Base-by-base conservation (phyloP, 1,140 invertebrate species). In the Doryteuthis pealeii region DNA sequence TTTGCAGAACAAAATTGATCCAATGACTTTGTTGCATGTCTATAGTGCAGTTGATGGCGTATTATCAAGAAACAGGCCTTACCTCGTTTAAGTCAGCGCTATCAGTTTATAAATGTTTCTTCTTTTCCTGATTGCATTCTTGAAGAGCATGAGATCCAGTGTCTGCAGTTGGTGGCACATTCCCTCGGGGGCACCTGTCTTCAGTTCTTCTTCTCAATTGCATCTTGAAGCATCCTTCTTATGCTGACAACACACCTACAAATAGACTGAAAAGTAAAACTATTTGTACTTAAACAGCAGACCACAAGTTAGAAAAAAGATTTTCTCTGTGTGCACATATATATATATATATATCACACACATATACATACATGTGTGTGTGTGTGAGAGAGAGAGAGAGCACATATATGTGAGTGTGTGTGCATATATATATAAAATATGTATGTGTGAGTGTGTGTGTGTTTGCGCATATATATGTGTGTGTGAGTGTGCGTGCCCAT, bases 361-460 rank as follows among this genome's bases (percentile, higher is more conserved):
- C 69, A 67, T 71, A 67, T 71, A 67, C 31, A 35, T 54, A 43
- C 54, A 43, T 49, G 40, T 32, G 68, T 49, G 40, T 58, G 68
- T 75, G 40, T 71, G 40, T 75, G 74, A 45, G 43, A 28, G 68
- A 32, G n/a, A n/a, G n/a, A n/a, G n/a, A n/a, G 74, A 62, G 69
- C 2, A n/a, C 62, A 30, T 62, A 43, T 71, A 31, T 62, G 45
- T 75, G 69, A 32, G 45, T 75, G 74, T 33, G 43, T 75, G 69
- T 71, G 70, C 45, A n/a, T 26, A 30, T 54, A 43, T 12, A 54
- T n/a, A n/a, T n/a, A n/a, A n/a, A n/a, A n/a, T n/a, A n/a, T n/a
- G n/a, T n/a, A n/a, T 28, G 26, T 6, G 54, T 72, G 74, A 6
- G 67, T 74, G 67, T 43, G 67, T 74, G 74, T 49, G 67, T 75